Percentiles rank a stretch among this genome's conserved stretches.
Conservation (phyloP, 1,140 invertebrate species). For the Tetragnatha versicolor region DNA sequence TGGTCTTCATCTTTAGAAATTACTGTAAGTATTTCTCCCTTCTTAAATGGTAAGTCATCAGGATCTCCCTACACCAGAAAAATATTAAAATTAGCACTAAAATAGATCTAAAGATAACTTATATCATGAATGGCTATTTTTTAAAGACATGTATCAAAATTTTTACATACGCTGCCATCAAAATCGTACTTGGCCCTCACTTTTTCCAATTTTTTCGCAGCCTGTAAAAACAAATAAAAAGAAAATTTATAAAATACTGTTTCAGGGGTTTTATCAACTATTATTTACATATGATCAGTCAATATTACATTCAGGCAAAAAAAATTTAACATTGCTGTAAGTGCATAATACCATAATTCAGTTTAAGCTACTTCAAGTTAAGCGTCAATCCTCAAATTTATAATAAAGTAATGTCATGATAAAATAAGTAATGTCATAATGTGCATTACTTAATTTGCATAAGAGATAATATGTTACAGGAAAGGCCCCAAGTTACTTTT, state of each 20-base stretch:
- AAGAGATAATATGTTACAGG: no score
- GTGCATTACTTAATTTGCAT: no score
- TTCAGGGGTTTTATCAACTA: no score
- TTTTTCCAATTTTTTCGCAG: constrained; percentile 78
- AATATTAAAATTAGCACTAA: neutral
- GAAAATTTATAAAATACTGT: neutral
- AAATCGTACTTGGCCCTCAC: constrained; percentile 94
- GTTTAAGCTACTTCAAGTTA: no score
- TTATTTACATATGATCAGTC: no score
- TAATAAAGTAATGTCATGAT: no score
- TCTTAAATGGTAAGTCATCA: constrained; percentile 94
- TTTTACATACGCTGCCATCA: constrained; percentile 71
- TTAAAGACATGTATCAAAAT: neutral
- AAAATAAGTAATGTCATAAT: no score
- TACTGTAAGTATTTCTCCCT: constrained; percentile 91
- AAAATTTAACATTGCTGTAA: no score
- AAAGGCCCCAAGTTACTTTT: no score
- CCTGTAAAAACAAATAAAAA: constrained; percentile 60
- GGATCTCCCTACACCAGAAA: constrained; percentile 73
- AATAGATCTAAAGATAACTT: neutral
- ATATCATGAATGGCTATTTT: neutral
- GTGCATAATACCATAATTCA: no score
- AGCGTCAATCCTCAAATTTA: no score
- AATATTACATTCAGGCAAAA: no score
- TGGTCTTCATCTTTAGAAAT: constrained; percentile 95